phyloP scores from a whole-genome alignment of 2,888 invertebrate genomes.

The Tenthredo mesomela region DNA sequence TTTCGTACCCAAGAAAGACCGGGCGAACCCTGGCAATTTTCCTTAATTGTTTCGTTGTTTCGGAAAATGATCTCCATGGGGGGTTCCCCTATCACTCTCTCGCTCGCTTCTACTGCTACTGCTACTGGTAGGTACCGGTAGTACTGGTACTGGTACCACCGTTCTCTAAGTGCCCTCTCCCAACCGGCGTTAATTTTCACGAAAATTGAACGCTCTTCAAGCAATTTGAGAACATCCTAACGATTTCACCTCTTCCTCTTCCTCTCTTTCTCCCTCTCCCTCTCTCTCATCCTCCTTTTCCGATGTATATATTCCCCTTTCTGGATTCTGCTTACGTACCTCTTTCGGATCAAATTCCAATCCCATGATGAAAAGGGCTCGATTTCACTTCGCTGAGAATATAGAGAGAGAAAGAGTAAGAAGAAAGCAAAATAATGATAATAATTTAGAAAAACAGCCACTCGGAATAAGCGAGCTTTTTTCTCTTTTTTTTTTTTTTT shows the following conservation, averaged over 20 bases:
- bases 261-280: not conserved
- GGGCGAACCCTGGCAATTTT: slow-evolving; percentile 50
- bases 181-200: slow-evolving; percentile 43
- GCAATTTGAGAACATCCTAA: slow-evolving; percentile 51
- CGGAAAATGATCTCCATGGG: slow-evolving; percentile 50
- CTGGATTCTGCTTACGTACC: slow-evolving; percentile 12
- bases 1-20: slow-evolving; percentile 39
- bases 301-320: not conserved
- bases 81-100: slow-evolving; percentile 16
- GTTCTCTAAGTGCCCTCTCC: slow-evolving; percentile 9
- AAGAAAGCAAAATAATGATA: not conserved
- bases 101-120: not conserved
- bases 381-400: not conserved
- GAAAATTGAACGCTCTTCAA: slow-evolving; percentile 50
- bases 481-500: too few species aligned
- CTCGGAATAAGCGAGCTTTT: not conserved
- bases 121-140: not conserved
- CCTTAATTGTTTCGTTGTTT: slow-evolving; percentile 54
- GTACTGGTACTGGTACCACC: not conserved
- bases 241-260: not conserved
- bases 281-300: not conserved
- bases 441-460: not conserved
- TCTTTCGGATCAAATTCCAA: slow-evolving; percentile 40
- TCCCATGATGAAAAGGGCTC: not conserved
- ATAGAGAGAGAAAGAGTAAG: not conserved